A percentile compares a stretch with the other conserved stretches of the same genome.
Conservation (phyloP, 1,140 invertebrate genomes). For the Drosophila sturtevanti region DNA sequence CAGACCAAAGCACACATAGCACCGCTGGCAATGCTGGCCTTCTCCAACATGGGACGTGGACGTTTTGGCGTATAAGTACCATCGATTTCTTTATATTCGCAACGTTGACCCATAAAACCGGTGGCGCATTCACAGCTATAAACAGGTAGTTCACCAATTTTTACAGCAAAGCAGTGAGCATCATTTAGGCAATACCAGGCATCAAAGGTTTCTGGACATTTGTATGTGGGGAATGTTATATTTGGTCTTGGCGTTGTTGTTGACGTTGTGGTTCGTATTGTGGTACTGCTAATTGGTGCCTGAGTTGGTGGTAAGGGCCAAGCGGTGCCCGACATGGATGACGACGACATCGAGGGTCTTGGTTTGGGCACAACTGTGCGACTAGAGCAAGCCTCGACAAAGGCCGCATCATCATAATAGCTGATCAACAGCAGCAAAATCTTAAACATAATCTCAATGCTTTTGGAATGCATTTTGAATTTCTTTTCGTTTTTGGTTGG, state of each 20-base stretch:
- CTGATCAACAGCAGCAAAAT: conserved; percentile 42
- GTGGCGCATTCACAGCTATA: conserved; percentile 97
- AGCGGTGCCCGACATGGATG: conserved; percentile 66
- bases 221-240: conserved; percentile 96
- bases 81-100: conserved; percentile 96
- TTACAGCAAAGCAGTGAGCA: conserved; percentile 96
- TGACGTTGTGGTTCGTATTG: conserved; percentile 84
- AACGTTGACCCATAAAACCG: conserved; percentile 96
- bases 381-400: conserved; percentile 91
- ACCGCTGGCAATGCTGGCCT: conserved; percentile 94
- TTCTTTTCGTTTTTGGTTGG: conserved; percentile 11
- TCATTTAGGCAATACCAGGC: conserved; percentile 97
- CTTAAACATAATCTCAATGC: conserved; percentile 28
- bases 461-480: conserved; percentile 42
- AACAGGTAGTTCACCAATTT: conserved; percentile 94
- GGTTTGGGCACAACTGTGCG: conserved; percentile 91
- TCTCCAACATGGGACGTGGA: conserved; percentile 93
- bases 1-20: conserved; percentile 94
- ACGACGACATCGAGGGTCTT: conserved; percentile 83
- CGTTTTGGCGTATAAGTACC: conserved; percentile 92
- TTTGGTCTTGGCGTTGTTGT: conserved; percentile 90
- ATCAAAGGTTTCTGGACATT: conserved; percentile 94
- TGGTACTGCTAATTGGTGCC: conserved; percentile 46
- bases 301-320: conserved; percentile 81
- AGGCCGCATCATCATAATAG: conserved; percentile 36